These are phyloP conservation scores for Mungos mungo DNA, from an alignment of 2,113 vertebrate genomes.

Conservation along the genomic window DNA sequence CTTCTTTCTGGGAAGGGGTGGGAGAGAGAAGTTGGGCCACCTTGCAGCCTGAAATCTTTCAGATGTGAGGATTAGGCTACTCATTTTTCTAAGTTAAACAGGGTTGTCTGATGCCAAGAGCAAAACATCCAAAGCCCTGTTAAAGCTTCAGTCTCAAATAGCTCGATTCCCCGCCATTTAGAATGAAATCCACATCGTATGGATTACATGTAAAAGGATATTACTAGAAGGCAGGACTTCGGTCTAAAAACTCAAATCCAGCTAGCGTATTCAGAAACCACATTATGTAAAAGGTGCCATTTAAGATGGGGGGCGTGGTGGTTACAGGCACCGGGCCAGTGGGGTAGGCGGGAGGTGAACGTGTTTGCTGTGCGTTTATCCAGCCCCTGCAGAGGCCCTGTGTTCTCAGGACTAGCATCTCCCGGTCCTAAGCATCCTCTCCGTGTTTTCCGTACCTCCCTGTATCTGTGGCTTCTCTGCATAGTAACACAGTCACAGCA, in stretches of 20 bases:
- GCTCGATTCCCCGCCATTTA: background rate
- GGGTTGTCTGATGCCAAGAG: background rate
- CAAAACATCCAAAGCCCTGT: background rate
- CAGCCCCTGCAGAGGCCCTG: background rate
- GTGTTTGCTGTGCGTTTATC: background rate
- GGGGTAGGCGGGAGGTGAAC: background rate
- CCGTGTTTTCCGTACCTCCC: background rate
- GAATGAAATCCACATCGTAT: background rate
- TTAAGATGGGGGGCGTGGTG: background rate
- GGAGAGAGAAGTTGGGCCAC: background rate
- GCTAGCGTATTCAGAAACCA: background rate
- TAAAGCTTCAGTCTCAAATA: constrained; percentile 8
- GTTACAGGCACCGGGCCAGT: background rate
- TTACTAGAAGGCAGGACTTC: constrained; percentile 13
- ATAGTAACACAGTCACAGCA: background rate
- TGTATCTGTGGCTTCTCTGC: background rate
- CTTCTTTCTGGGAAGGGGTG: background rate
- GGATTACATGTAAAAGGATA: constrained; percentile 25
- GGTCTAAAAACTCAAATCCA: background rate
- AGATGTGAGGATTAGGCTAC: background rate
- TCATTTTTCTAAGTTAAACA: constrained; percentile 34
- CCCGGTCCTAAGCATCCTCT: background rate
- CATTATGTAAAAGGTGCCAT: constrained; percentile 24
- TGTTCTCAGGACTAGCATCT: background rate
- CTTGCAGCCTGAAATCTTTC: constrained; percentile 24